A percentile compares a stretch with the other conserved stretches of the same genome.
Conservation (phyloP, 1,140 invertebrate genomes). For the Pectinophora gossypiella region DNA sequence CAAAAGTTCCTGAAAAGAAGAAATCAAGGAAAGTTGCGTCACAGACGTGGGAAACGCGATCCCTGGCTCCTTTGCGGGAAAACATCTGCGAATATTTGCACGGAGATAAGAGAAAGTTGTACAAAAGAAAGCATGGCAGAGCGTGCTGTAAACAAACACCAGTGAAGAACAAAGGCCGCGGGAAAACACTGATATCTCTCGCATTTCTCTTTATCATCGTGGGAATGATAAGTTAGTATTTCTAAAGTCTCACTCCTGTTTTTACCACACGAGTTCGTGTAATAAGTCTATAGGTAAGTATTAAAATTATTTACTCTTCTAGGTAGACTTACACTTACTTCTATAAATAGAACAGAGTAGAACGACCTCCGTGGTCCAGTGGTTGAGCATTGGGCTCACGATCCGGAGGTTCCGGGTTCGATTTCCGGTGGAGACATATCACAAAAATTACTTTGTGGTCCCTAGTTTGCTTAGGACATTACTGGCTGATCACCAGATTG, state of each 20-base stretch:
- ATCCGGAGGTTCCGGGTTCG: too few species aligned
- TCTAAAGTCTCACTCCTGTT: not conserved
- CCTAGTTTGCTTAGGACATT: too few species aligned
- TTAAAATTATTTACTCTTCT: too few species aligned
- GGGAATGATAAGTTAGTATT: conserved; percentile 29
- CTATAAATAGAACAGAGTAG: too few species aligned
- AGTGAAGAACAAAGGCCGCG: conserved; percentile 14
- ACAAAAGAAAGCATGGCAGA: not conserved
- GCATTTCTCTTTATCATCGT: conserved; percentile 18
- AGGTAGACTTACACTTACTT: too few species aligned
- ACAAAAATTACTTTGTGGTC: too few species aligned
- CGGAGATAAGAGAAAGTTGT: conserved; percentile 20
- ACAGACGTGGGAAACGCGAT: conserved; percentile 33
- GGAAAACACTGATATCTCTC: conserved; percentile 22
- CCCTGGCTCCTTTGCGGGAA: conserved; percentile 35
- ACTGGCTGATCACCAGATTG: too few species aligned
- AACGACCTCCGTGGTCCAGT: too few species aligned
- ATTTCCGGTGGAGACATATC: too few species aligned
- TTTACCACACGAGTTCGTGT: too few species aligned
- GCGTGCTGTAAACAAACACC: conserved; percentile 18
- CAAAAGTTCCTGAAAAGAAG: conserved; percentile 41
- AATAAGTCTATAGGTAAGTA: too few species aligned
- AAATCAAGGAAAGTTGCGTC: conserved; percentile 34
- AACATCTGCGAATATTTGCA: conserved; percentile 51
- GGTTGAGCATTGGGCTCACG: too few species aligned